Evolutionary conservation across 1,140 invertebrate genomes (phyloP).

Genomic region (Paraescarpia echinospica): DNA sequence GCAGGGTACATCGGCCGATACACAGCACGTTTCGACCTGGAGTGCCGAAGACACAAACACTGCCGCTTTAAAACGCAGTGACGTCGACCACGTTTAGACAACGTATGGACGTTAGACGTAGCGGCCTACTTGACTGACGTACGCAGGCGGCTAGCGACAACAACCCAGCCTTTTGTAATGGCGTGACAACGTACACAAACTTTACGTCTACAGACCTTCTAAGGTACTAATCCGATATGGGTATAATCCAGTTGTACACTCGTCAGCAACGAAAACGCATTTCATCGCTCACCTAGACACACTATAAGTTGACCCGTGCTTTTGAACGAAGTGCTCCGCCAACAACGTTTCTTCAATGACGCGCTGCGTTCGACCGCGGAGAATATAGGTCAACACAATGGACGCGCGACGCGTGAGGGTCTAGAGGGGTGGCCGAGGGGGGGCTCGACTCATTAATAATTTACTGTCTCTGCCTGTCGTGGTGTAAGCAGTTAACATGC

Average conservation of each 20-base stretch:
- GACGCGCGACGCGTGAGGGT: not conserved
- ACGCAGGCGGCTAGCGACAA: not conserved
- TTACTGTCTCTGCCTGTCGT: not conserved
- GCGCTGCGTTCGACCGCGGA: not conserved
- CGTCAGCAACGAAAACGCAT: not conserved
- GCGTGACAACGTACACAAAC: not conserved
- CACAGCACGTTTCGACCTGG: not conserved
- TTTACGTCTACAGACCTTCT: not conserved
- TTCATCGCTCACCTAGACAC: not conserved
- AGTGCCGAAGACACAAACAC: not conserved
- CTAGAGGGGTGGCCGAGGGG: not conserved
- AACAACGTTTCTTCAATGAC: not conserved
- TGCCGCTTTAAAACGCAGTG: not conserved
- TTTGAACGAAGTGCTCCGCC: not conserved
- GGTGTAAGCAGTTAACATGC: too few relatives aligned
- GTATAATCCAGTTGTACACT: not conserved
- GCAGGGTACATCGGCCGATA: not conserved
- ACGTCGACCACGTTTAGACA: not conserved
- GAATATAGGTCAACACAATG: slow-evolving; percentile 1
- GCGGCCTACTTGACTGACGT: not conserved
- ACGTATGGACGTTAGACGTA: not conserved
- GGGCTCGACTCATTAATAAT: not conserved
- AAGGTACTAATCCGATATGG: not conserved
- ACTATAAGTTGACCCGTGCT: not conserved
- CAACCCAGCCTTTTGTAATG: not conserved